Evolutionary conservation across 2,797 vertebrate species (phyloP), one percentile per base, ranked within the genome.

Genomic region (Anguilla marmorata): DNA sequence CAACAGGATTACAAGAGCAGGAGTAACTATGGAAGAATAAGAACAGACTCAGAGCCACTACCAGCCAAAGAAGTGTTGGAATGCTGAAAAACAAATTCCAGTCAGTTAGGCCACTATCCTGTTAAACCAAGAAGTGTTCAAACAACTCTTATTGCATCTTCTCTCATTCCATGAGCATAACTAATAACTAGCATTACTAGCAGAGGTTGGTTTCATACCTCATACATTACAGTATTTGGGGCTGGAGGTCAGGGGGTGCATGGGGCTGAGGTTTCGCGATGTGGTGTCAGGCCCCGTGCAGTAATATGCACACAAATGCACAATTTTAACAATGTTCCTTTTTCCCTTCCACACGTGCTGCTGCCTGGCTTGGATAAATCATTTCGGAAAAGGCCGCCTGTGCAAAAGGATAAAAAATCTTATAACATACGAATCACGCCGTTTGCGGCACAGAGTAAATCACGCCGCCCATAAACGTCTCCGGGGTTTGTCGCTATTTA

Each of bases 401-500:
- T 24, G 37, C 14, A 33, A 74, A 33, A 12, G 69, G 8, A 74
- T 74, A 74, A 74, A 45, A 45, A 79, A 79, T 79, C 33, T 4
- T 41, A 79, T 45, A 79, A 54, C 11, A 9, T 27, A 52, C 48
- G 50, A 84, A 84, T 84, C 27, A 84, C 52, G 80, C 52, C 74
- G 45, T 45, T 79, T 6, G 12, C 16, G 37, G 74, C 74, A 24
- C 45, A 0, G n/a, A 37, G 48, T 84, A 84, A 84, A 84, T 84
- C 80, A 50, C 24, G 12, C 11, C 24, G 48, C 80, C 80, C 50
- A 84, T 54, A 84, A 54, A 84, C n/a, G 80, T 84, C 50, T 54
- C 48, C 3, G 24, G 41, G 80, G 80, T 54, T 54, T 84, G 80
- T 84, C n/a, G 41, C 80, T 54, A 27, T 52, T 84, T 84, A 84